Conservation (phyloP, 1,140 invertebrate genomes). For the Popillia japonica region DNA sequence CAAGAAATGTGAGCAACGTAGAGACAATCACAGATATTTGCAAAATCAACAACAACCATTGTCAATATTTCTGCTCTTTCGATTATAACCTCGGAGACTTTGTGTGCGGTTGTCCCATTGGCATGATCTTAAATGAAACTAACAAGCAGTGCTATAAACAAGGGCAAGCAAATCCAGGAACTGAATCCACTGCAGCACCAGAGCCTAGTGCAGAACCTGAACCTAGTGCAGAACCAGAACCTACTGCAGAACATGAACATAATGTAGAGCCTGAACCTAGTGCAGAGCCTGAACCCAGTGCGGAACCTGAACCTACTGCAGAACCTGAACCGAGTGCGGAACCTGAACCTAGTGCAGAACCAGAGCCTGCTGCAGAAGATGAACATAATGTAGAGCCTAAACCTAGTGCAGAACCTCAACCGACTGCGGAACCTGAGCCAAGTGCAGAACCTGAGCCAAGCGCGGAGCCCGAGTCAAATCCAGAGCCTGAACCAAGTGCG, state of each 20-base stretch:
- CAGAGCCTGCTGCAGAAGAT: conserved; percentile 55
- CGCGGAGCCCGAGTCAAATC: conserved; percentile 51
- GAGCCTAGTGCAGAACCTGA: too few relatives aligned
- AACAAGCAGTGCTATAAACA: conserved; percentile 60
- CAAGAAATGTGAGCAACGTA: conserved; percentile 61
- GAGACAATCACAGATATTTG: conserved; percentile 75
- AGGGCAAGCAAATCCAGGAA: conserved; percentile 47
- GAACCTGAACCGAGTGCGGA: conserved; percentile 45
- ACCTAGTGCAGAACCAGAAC: too few relatives aligned
- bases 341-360: conserved; percentile 54
- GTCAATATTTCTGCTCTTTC: conserved; percentile 79
- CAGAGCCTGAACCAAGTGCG: conserved; percentile 52
- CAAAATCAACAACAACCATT: conserved; percentile 76
- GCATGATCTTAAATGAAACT: conserved; percentile 61
- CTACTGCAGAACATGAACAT: too few relatives aligned
- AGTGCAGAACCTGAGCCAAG: conserved; percentile 54
- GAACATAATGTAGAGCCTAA: conserved; percentile 55
- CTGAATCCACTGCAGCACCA: conserved; percentile 44
- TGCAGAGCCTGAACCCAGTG: too few relatives aligned
- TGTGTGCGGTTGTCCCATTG: conserved; percentile 74
- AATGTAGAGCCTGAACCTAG: too few relatives aligned
- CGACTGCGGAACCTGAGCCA: conserved; percentile 60
- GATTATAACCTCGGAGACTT: conserved; percentile 71
- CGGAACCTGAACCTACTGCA: conserved; percentile 53
- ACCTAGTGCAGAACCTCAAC: conserved; percentile 52